phyloP scores from a whole-genome alignment of 1,140 invertebrate genomes.

The Drosophila mojavensis region DNA sequence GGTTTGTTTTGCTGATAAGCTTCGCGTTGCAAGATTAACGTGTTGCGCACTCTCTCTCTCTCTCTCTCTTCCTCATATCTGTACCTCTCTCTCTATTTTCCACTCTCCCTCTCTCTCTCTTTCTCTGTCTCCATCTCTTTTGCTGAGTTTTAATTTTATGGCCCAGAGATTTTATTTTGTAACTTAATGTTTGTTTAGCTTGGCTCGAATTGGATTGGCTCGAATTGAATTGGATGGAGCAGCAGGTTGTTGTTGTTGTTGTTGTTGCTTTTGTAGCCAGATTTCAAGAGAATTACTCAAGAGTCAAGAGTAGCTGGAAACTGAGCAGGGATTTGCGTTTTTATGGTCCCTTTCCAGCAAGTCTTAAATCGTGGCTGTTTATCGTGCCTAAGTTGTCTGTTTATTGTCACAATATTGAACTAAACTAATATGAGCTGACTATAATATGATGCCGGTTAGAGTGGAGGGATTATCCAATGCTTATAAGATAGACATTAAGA shows the following conservation, averaged over 20 bases:
- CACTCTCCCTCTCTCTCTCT: constrained; percentile 24
- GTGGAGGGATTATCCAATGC: neutral
- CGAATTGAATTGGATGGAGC: constrained; percentile 38
- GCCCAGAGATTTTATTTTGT: constrained; percentile 78
- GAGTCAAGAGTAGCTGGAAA: constrained; percentile 29
- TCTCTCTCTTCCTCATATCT: constrained; percentile 7
- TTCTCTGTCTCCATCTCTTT: constrained; percentile 50
- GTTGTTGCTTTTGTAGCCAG: constrained; percentile 28
- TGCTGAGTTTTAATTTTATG: constrained; percentile 76
- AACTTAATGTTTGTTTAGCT: constrained; percentile 74
- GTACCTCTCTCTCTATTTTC: constrained; percentile 7
- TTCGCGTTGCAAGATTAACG: constrained; percentile 67
- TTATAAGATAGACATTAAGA: neutral
- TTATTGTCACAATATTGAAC: constrained; percentile 40
- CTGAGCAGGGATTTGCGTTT: constrained; percentile 59
- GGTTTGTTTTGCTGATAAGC: constrained; percentile 76
- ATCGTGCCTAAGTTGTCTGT: constrained; percentile 38
- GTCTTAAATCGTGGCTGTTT: constrained; percentile 52
- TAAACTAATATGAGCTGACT: neutral
- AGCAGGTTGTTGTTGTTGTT: constrained; percentile 53
- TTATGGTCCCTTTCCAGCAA: constrained; percentile 43
- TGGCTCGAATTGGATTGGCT: constrained; percentile 34
- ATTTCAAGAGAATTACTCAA: constrained; percentile 60
- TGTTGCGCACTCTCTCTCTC: constrained; percentile 30
- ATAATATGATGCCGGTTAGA: neutral